A percentile compares a stretch with the other conserved stretches of the same genome.
These are phyloP conservation scores for Micromesistius poutassou DNA, from an alignment of 2,797 vertebrate species.

Conservation along the genomic window DNA sequence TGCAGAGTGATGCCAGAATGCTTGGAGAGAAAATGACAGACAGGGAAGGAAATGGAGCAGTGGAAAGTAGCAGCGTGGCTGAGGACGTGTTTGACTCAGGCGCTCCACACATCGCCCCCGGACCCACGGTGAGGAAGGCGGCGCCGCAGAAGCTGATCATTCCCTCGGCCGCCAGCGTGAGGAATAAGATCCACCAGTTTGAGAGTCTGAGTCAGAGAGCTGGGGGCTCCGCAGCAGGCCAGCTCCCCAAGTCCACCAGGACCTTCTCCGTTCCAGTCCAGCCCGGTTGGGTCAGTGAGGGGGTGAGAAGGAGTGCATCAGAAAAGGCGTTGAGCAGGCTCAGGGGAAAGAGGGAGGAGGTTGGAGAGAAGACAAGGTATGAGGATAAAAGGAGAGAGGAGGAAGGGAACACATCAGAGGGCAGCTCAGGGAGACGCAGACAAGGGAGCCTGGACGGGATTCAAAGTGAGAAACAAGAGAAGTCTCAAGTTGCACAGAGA, in stretches of 20 bases:
- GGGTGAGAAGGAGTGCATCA: slow-evolving; percentile 48
- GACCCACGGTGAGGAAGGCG: slow-evolving; percentile 35
- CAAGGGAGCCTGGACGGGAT: slow-evolving; percentile 24
- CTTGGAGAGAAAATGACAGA: slow-evolving; percentile 10
- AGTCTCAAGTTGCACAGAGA: neutral
- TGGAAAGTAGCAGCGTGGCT: slow-evolving; percentile 4
- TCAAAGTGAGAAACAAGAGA: slow-evolving; percentile 3
- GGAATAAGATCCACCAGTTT: slow-evolving; percentile 76
- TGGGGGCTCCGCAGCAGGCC: slow-evolving; percentile 28
- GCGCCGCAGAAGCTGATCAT: slow-evolving; percentile 11
- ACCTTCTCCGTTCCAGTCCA: slow-evolving; percentile 60
- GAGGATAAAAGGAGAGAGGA: slow-evolving; percentile 6
- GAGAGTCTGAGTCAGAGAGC: slow-evolving; percentile 67
- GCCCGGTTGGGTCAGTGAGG: slow-evolving; percentile 13
- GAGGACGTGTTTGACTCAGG: slow-evolving; percentile 53
- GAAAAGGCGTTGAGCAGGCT: slow-evolving; percentile 34
- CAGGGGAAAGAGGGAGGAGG: slow-evolving; percentile 30
- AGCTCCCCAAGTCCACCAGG: slow-evolving; percentile 43
- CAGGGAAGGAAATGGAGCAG: neutral
- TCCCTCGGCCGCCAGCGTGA: slow-evolving; percentile 61
- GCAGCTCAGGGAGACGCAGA: slow-evolving; percentile 33
- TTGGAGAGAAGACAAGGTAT: slow-evolving; percentile 20
- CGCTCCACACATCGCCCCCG: slow-evolving; percentile 25
- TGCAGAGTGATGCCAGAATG: slow-evolving; percentile 3
- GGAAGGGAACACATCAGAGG: neutral